Evolutionary conservation across 2,888 invertebrate genomes (phyloP), one percentile per base, ranked within the genome.

Genomic region (Homarus gammarus): DNA sequence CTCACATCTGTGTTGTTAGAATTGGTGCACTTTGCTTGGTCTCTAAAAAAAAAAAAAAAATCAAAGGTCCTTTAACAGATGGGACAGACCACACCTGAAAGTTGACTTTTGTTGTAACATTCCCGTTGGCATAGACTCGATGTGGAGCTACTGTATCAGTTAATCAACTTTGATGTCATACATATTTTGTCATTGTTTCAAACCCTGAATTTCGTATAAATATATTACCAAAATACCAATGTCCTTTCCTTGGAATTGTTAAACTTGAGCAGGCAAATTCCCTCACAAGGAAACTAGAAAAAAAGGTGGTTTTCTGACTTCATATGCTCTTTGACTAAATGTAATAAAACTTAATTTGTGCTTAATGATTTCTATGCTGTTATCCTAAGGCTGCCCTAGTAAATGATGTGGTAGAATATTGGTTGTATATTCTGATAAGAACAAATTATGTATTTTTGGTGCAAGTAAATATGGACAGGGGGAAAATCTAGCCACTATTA

Each of bases 1-100:
- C 89, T 89, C 89, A 89, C 89, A 89, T 89, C 84, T 89, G 89
- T 89, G 89, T n/a, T n/a, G n/a, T 89, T 84, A 89, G 88, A 75
- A 89, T 89, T 89, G 89, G 89, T 89, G 89, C 89, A 89, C 89
- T 64, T 89, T 89, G 88, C 88, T 89, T 84, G 70, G 86, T 86
- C 82, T 83, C 64, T 64, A 27, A 40, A 82, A 75, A 73, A 38
- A 64, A n/a, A n/a, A 78, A 75, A 64, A 36, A 44, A 79, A 72
- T 78, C 64, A 77, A 79, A 73, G 84, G 79, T 70, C 70, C 72
- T 79, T 49, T 64, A 86, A 22, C n/a, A 70, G 51, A 79, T 70
- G 70, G 86, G 86, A 86, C 86, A 79, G 61, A 84, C 72, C 78
- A 79, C 31, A 77, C 79, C 49, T 79, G 64, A 86, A 86, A 86